Conservation (phyloP, 2,797 vertebrate genomes). For the Forpus xanthops region DNA sequence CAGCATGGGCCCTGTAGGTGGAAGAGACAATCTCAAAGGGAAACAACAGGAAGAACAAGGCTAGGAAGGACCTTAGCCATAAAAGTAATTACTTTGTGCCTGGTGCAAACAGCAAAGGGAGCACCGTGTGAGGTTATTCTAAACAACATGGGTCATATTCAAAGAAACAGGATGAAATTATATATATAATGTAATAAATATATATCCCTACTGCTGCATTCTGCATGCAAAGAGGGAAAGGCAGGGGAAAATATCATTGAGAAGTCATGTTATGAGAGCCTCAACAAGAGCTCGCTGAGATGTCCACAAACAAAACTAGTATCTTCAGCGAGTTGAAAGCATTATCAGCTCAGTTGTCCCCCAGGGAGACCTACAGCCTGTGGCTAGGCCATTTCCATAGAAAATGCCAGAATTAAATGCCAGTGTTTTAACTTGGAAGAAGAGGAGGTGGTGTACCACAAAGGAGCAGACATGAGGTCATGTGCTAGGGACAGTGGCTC, state of each 20-base stretch:
- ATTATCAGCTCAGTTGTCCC: background rate
- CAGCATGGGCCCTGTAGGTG: background rate
- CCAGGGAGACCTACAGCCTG: background rate
- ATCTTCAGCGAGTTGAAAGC: background rate
- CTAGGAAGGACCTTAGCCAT: background rate
- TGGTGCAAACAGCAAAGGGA: background rate
- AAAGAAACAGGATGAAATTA: background rate
- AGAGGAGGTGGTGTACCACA: background rate
- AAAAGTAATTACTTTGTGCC: background rate
- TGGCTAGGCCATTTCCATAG: background rate
- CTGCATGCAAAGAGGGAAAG: background rate
- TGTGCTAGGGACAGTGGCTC: background rate
- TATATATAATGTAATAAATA: background rate
- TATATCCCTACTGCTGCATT: background rate
- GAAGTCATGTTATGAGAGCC: background rate
- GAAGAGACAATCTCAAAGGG: background rate
- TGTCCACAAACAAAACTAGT: background rate
- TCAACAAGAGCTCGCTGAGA: background rate
- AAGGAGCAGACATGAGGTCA: background rate
- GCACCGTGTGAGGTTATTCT: background rate
- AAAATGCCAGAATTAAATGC: background rate
- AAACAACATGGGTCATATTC: background rate
- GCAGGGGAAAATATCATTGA: background rate
- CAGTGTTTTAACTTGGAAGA: background rate
- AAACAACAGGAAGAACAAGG: fast-evolving